Evolutionary conservation across 2,113 vertebrate genomes (phyloP), one percentile per base, ranked within the genome.

Genomic region (Nerophis ophidion): DNA sequence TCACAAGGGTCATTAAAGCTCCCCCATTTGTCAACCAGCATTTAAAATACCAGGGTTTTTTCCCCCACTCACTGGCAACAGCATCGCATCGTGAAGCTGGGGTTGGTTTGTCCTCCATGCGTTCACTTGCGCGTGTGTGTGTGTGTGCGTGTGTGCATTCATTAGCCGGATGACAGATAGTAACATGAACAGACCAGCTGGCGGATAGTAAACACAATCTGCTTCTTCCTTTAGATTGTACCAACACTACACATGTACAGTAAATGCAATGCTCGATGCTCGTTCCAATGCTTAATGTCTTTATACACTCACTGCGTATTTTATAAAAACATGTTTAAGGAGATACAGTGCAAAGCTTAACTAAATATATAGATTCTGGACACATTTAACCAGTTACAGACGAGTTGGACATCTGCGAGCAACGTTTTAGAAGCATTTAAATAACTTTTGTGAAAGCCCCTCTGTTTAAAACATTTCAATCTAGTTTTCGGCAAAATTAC

Each of bases 141-240:
- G 55, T 40, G 55, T 48, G 65, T 42, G 48, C 54, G 62, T 61
- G 65, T 63, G 40, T 61, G 56, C 26, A 26, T 59, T 60, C 34
- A 16, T 66, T 70, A 70, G 58, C 36, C 13, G 46, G n/a, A 58
- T 70, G 71, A 84, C 57, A 54, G 77, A 84, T 71, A 76, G 60
- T 48, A 58, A 70, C 58, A 67, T 65, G 82, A 78, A 67, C 71
- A 48, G 76, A 84, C 76, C 85, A 85, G 83, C 83, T 85, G 81
- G 83, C 71, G 69, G 71, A 66, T 79, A 84, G 83, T 84, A 76
- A 67, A 68, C 35, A 12, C 81, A 87, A 85, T 85, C 80, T 87
- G 83, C 74, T 81, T 57, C 71, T 61, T 68, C 38, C 66, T 79
- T 77, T 64, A 17, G 65, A 57, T 76, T 68, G 63, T 56, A 7